Conservation (phyloP, 2,888 invertebrate genomes). For the Protodeltote pygarga region DNA sequence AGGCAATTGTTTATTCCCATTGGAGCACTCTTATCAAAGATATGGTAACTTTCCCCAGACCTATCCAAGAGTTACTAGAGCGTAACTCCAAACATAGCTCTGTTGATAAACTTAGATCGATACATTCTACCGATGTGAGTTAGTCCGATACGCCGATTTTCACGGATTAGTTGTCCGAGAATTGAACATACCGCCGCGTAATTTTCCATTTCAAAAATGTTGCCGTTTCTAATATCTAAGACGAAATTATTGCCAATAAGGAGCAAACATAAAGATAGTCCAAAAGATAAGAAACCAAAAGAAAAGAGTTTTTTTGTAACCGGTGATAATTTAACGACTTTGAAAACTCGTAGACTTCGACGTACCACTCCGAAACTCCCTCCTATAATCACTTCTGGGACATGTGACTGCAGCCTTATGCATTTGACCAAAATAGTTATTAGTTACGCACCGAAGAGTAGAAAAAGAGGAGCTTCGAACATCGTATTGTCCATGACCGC, state of each 20-base stretch:
- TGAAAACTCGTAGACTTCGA: constrained; percentile 58
- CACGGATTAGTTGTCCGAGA: constrained; percentile 30
- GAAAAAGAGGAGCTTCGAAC: constrained; percentile 72
- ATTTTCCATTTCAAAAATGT: constrained; percentile 55
- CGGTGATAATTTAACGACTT: constrained; percentile 61
- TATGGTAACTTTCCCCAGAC: constrained; percentile 31
- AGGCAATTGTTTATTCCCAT: constrained; percentile 12
- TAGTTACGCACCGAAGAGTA: constrained; percentile 68
- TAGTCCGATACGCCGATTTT: constrained; percentile 32
- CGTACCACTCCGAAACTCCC: constrained; percentile 61
- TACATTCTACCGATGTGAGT: constrained; percentile 34
- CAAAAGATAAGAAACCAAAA: constrained; percentile 55
- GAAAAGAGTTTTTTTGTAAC: constrained; percentile 63
- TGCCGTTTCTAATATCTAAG: constrained; percentile 78
- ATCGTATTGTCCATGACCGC: constrained; percentile 73
- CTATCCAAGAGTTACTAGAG: constrained; percentile 38
- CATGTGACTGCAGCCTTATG: constrained; percentile 73
- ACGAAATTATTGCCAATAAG: constrained; percentile 69
- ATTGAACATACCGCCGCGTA: neutral
- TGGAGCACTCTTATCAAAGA: constrained; percentile 33
- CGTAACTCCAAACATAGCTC: constrained; percentile 35
- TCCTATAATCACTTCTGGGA: constrained; percentile 43
- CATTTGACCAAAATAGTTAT: constrained; percentile 76
- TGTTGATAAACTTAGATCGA: constrained; percentile 45
- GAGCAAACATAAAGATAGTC: constrained; percentile 49